Percentiles rank a stretch among this genome's conserved stretches.
These are phyloP conservation scores for Urocyon cinereoargenteus DNA, from an alignment of 2,797 vertebrate species.

Conservation along the genomic window DNA sequence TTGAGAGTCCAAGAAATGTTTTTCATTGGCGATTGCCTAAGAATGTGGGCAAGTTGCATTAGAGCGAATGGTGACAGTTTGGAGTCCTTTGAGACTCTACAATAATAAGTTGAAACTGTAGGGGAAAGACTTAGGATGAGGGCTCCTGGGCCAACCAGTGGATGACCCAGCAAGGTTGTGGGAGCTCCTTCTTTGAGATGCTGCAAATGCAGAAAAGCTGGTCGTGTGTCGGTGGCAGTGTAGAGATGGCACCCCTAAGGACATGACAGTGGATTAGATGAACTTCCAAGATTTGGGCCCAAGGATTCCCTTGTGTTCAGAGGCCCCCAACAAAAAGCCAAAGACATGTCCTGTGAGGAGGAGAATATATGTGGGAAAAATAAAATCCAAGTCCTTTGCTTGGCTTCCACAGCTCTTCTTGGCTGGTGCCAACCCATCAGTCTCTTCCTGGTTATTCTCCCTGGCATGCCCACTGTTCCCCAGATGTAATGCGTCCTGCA, in stretches of 20 bases:
- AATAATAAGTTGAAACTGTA: not conserved
- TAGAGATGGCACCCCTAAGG: not conserved
- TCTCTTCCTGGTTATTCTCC: not conserved
- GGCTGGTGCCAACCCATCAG: fast-evolving
- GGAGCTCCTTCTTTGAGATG: not conserved
- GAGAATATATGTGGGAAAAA: not conserved
- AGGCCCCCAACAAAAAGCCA: not conserved
- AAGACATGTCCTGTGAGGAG: not conserved
- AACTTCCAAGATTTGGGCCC: not conserved
- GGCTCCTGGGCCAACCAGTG: not conserved
- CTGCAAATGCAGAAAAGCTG: not conserved
- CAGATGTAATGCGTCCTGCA: not conserved
- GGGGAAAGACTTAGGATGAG: not conserved
- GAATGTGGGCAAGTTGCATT: not conserved
- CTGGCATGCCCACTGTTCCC: not conserved
- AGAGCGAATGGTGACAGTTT: not conserved
- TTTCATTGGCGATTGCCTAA: not conserved
- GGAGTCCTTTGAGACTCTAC: not conserved
- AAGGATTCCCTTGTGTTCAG: not conserved
- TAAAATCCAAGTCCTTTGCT: not conserved
- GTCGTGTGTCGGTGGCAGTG: not conserved
- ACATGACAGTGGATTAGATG: not conserved
- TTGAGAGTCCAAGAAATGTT: not conserved
- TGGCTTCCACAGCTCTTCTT: not conserved
- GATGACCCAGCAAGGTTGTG: not conserved